Evolutionary conservation across 2,113 vertebrate genomes (phyloP), one percentile per base, ranked within the genome.

Genomic region (Pteropus alecto): DNA sequence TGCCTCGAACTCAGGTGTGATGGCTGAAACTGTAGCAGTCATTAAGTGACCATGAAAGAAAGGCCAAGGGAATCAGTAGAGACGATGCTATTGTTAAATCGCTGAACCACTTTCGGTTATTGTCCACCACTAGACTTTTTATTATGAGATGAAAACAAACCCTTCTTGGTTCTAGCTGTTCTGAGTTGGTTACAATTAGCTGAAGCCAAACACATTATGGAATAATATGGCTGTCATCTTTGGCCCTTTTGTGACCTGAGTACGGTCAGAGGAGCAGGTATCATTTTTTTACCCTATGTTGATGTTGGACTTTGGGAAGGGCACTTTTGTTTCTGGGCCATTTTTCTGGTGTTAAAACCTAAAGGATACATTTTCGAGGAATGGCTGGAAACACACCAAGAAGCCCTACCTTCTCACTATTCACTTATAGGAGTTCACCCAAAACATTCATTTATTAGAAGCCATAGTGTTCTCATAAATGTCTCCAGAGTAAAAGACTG

Each of bases 321-420:
- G 11, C 58, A 73, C 30, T 82, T 9, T 43, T 33, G 28, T 22
- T 58, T 85, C 38, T 46, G 58, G 41, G 35, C 30, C 16, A 5
- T 33, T 91, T 96, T 78, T 60, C 70, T 84, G 56, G 48, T 33
- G 35, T 70, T 84, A 61, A 96, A 93, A 68, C n/a, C 24, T 74
- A 51, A 91, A 70, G 35, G 71, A 33, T 38, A n/a, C 22, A 38
- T 48, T 87, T 90, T 54, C 3, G 38, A 93, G 48, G 76, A 48
- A 67, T 38, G 43, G 8, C 68, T 71, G 14, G 79, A 65, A 82
- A 82, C 8, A 38, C 0, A 67, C 19, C 15, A 51, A 51, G 28
- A 89, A 63, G 58, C 71, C 11, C 43, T 81, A 21, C 19, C 41
- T 92, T 93, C 51, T 97, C 38, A 54, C 35, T 58, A 43, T 33